Conservation (phyloP, 1,140 invertebrate species). For the Eubasilissa regina region DNA sequence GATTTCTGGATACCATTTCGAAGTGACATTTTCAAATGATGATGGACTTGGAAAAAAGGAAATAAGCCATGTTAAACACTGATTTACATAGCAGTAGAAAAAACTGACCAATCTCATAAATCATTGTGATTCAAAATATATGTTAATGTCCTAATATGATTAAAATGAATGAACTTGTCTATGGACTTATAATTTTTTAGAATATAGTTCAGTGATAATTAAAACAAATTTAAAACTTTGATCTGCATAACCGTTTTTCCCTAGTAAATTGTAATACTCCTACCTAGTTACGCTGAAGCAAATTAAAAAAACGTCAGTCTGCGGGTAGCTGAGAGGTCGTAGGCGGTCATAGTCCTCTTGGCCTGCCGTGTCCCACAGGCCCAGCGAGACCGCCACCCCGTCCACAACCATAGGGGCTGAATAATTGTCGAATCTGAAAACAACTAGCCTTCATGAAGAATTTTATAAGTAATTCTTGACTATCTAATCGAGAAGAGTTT, state of each 20-base stretch:
- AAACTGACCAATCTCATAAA: too few relatives aligned
- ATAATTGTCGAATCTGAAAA: constrained; percentile 94
- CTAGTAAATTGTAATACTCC: not conserved
- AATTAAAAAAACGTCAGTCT: constrained; percentile 99
- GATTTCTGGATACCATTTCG: constrained; percentile 99
- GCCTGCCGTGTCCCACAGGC: constrained; percentile 96
- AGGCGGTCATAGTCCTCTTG: constrained; percentile 98
- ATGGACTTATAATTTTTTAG: too few relatives aligned
- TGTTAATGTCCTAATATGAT: not conserved
- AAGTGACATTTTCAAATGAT: constrained; percentile 98
- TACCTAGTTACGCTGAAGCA: constrained; percentile 95
- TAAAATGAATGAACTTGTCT: too few relatives aligned
- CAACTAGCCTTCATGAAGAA: not conserved
- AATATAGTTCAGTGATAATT: too few relatives aligned
- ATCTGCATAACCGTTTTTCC: too few relatives aligned
- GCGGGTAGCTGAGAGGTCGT: constrained; percentile 93
- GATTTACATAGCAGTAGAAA: too few relatives aligned
- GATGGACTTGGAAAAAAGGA: constrained; percentile 82
- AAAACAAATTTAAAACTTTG: too few relatives aligned
- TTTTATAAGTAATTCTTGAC: too few relatives aligned
- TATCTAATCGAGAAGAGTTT: too few relatives aligned
- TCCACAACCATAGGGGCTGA: constrained; percentile 98
- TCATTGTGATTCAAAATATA: too few relatives aligned
- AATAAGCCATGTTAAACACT: not conserved
- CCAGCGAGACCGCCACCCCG: constrained; percentile 95